phyloP scores from a whole-genome alignment of 2,113 vertebrate species.

The Athene noctua region DNA sequence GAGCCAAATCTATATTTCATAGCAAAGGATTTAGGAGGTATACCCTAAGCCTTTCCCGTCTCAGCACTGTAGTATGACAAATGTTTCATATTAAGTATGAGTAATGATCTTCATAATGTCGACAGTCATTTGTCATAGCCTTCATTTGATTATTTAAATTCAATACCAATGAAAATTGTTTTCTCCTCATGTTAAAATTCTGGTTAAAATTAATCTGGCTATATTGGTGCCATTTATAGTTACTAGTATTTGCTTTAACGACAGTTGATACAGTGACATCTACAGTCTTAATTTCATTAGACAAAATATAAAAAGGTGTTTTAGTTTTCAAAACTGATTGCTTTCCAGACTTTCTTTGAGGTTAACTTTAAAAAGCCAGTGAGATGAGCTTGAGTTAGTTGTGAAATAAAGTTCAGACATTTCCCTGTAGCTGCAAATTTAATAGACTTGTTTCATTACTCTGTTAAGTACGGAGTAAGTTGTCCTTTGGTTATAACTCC shows the following conservation, averaged over 20 bases:
- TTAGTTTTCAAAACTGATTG: background rate
- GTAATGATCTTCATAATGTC: background rate
- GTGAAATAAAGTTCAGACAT: constrained; percentile 11
- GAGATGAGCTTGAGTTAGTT: background rate
- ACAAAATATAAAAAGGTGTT: background rate
- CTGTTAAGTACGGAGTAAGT: background rate
- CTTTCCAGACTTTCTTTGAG: background rate
- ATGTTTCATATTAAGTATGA: background rate
- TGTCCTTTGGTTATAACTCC: background rate
- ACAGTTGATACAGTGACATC: background rate
- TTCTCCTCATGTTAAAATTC: background rate
- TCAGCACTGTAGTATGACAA: background rate
- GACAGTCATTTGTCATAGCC: background rate
- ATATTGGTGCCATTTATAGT: background rate
- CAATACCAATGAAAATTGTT: rapidly evolving
- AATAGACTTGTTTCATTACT: background rate
- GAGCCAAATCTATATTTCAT: background rate
- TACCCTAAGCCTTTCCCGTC: background rate
- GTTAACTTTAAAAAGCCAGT: background rate
- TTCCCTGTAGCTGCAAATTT: background rate
- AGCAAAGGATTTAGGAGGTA: background rate
- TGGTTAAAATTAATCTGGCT: background rate
- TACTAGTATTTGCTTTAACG: background rate
- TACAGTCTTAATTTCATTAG: background rate
- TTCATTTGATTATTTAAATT: background rate